phyloP scores from a whole-genome alignment of 2,888 invertebrate genomes.

The Drosophila prostipennis region DNA sequence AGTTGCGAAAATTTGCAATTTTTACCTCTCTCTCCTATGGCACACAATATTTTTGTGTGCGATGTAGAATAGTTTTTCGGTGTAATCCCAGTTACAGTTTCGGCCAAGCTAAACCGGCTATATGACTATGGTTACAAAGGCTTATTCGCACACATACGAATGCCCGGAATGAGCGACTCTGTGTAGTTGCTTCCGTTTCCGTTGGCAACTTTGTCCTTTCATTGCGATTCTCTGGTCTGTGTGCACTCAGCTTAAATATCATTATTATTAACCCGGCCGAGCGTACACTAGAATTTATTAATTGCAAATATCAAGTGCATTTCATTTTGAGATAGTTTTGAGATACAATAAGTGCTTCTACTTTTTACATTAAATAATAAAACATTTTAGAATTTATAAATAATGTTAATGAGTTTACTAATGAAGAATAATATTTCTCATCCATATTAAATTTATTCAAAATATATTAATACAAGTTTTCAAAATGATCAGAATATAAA shows the following conservation, averaged over 20 bases:
- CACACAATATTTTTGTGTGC: constrained; percentile 17
- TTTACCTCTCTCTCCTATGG: constrained; percentile 19
- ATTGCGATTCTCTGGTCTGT: constrained; percentile 35
- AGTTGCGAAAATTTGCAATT: constrained; percentile 45
- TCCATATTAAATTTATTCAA: too few species aligned
- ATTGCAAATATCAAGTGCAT: not conserved
- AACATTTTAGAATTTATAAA: too few species aligned
- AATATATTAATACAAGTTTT: too few species aligned
- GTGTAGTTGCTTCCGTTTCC: constrained; percentile 77
- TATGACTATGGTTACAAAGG: constrained; percentile 55
- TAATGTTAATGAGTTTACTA: too few species aligned
- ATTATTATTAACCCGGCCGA: constrained; percentile 75
- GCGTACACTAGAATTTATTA: constrained; percentile 21
- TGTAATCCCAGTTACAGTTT: constrained; percentile 77
- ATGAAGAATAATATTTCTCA: too few species aligned
- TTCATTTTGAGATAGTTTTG: not conserved
- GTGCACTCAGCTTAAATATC: constrained; percentile 65
- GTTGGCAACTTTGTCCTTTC: constrained; percentile 72
- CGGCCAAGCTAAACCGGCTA: constrained; percentile 14
- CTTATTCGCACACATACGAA: constrained; percentile 33
- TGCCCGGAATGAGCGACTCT: constrained; percentile 43
- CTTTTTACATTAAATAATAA: too few species aligned
- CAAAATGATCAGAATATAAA: too few species aligned
- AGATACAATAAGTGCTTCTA: too few species aligned
- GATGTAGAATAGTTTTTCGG: constrained; percentile 66